A percentile compares a stretch with the other conserved stretches of the same genome.
Conservation (phyloP, 2,797 vertebrate genomes). For the Lepilemur ruficaudatus region DNA sequence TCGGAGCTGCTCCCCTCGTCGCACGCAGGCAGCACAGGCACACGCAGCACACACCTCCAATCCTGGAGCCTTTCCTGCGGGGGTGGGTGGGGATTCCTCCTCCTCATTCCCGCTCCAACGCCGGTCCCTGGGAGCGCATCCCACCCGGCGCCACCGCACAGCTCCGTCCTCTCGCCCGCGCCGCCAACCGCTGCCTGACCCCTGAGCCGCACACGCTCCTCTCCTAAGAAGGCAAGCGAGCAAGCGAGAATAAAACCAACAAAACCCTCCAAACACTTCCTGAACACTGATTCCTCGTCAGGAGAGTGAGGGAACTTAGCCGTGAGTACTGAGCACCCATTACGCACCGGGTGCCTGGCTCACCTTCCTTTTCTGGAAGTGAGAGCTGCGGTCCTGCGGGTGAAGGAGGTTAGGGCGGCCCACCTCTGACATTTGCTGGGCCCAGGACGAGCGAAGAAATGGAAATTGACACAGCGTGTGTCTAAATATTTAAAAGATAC, state of each 20-base stretch:
- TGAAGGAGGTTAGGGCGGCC: neutral
- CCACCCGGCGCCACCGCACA: neutral
- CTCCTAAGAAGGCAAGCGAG: neutral
- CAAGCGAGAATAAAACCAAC: neutral
- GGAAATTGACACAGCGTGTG: neutral
- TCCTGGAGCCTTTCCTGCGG: neutral
- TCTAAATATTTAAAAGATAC: constrained; percentile 33
- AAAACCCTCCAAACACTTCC: neutral
- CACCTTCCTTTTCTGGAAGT: neutral
- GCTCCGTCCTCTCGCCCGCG: neutral
- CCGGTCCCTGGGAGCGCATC: neutral
- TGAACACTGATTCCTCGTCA: neutral
- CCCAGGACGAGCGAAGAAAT: neutral
- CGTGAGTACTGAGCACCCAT: neutral
- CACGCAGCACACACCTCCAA: neutral
- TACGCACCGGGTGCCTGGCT: neutral
- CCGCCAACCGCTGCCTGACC: neutral
- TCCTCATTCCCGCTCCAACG: neutral
- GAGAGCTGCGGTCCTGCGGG: neutral
- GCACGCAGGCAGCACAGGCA: neutral
- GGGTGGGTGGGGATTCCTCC: constrained; percentile 40
- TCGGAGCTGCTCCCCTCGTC: neutral
- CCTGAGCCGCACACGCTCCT: neutral
- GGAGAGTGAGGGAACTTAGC: neutral
- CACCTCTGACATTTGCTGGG: neutral